Conservation (phyloP, 2,113 vertebrate genomes). For the Eolophus roseicapilla region DNA sequence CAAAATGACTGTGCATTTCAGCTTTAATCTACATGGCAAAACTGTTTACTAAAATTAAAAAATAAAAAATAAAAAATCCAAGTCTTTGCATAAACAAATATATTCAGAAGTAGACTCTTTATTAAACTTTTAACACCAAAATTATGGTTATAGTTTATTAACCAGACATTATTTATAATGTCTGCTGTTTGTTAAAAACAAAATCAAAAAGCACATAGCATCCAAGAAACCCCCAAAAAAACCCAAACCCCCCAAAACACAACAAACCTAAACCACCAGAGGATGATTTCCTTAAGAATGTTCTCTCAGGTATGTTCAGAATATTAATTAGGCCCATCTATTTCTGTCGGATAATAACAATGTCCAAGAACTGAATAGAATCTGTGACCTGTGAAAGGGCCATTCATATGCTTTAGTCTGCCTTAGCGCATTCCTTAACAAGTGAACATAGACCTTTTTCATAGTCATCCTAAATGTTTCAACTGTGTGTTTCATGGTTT, state of each 20-base stretch:
- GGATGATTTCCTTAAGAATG: conserved; percentile 89
- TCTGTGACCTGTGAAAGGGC: conserved; percentile 97
- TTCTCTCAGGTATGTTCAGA: conserved; percentile 91
- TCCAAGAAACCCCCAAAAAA: conserved; percentile 21
- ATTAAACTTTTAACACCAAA: conserved; percentile 64
- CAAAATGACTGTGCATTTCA: conserved; percentile 60
- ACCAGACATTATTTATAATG: conserved; percentile 55
- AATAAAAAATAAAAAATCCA: not conserved
- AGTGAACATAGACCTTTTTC: conserved; percentile 90
- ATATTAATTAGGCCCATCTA: conserved; percentile 98
- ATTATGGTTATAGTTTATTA: conserved; percentile 56
- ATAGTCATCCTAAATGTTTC: conserved; percentile 88
- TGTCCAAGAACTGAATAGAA: conserved; percentile 90
- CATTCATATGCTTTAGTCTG: conserved; percentile 91
- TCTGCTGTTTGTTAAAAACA: conserved; percentile 54
- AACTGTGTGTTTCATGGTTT: conserved; percentile 83
- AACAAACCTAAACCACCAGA: conserved; percentile 71
- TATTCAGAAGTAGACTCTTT: conserved; percentile 36
- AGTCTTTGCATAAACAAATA: conserved; percentile 59
- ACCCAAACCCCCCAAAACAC: conserved; percentile 1
- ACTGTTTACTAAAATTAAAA: conserved; percentile 47
- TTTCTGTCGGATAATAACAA: conserved; percentile 94
- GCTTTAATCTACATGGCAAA: conserved; percentile 65
- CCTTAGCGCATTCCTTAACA: conserved; percentile 88
- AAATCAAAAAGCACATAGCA: not conserved